phyloP scores from a whole-genome alignment of 2,113 vertebrate genomes.

The Chaetodon trifascialis region DNA sequence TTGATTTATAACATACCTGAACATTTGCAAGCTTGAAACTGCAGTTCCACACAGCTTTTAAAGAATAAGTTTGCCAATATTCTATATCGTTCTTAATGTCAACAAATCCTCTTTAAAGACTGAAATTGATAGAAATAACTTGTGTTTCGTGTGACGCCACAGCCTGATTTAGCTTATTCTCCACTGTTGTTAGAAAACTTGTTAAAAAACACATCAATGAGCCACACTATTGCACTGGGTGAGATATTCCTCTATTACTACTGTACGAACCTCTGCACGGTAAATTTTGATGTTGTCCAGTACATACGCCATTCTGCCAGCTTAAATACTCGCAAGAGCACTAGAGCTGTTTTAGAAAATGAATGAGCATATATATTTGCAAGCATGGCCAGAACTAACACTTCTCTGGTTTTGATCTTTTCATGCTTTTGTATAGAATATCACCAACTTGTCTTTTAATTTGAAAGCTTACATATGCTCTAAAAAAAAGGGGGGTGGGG shows the following conservation, averaged over 20 bases:
- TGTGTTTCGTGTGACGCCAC: neutral
- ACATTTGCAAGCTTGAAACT: neutral
- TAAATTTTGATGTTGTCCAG: neutral
- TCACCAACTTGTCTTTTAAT: no score
- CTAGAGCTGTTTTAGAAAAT: neutral
- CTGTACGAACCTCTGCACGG: neutral
- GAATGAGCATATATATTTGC: no score
- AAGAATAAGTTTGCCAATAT: neutral
- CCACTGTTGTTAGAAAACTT: neutral
- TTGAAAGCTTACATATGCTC: no score
- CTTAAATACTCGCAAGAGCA: neutral
- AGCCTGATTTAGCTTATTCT: neutral
- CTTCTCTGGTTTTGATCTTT: no score
- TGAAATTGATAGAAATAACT: neutral
- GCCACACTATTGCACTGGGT: no score
- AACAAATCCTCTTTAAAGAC: neutral
- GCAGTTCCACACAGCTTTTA: no score
- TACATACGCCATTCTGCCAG: neutral
- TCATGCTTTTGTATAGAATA: no score
- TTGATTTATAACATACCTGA: neutral
- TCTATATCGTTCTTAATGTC: neutral
- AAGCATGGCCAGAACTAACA: no score
- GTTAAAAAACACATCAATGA: no score
- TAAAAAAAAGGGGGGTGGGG: no score
- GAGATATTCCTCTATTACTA: no score